A percentile compares a stretch with the other conserved stretches of the same genome.
Evolutionary conservation across 2,797 vertebrate species (phyloP).

Genomic region (Oceanodroma leucorhoa): DNA sequence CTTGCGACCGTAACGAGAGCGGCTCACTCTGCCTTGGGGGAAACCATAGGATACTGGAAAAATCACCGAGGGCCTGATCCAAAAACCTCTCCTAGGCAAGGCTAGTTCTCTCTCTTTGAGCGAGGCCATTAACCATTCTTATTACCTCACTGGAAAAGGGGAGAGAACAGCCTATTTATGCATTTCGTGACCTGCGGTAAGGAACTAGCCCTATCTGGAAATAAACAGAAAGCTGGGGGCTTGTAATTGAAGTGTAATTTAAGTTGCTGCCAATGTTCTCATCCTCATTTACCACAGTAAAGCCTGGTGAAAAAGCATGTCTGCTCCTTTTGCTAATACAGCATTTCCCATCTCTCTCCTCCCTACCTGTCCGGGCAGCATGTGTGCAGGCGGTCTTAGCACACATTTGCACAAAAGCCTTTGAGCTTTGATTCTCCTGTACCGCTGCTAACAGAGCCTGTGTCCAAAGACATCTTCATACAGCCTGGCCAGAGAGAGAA

Average conservation of each 20-base stretch:
- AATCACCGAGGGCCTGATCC: neutral
- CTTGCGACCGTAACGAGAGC: neutral
- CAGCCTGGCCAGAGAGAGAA: neutral
- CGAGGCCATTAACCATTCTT: neutral
- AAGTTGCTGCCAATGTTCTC: neutral
- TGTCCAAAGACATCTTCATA: neutral
- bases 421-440: neutral
- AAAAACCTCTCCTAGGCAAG: neutral
- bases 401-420: neutral
- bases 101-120: neutral
- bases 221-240: neutral
- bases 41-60: neutral
- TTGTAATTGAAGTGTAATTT: neutral
- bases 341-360: neutral
- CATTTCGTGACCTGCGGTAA: neutral
- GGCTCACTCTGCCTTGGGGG: neutral
- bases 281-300: neutral
- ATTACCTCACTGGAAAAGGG: neutral
- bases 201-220: neutral
- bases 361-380: neutral
- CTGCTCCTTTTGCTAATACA: neutral
- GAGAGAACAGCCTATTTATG: neutral
- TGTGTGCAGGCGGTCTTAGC: rapidly evolving
- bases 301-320: neutral
- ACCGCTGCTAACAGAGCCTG: neutral